A percentile compares a stretch with the other conserved stretches of the same genome.
Conservation (phyloP, 1,140 invertebrate species). For the Drosophila equinoxialis region DNA sequence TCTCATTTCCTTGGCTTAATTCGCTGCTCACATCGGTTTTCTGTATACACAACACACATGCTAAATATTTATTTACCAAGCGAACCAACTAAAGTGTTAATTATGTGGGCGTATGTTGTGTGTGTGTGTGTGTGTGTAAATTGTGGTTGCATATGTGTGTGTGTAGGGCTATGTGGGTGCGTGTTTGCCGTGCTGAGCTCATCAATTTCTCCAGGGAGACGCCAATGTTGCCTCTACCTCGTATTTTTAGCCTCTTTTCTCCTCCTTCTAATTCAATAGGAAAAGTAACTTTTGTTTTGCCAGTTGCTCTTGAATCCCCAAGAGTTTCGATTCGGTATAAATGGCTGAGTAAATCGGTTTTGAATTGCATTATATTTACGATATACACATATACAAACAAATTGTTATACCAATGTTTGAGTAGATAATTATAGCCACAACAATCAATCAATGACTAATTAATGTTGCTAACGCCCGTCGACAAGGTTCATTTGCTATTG, state of each 20-base stretch:
- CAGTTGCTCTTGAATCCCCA: background rate
- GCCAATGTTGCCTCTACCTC: background rate
- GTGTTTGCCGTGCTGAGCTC: constrained; percentile 64
- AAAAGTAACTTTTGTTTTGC: constrained; percentile 9
- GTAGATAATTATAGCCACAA: constrained; percentile 11
- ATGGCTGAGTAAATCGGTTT: constrained; percentile 10
- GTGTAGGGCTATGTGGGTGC: constrained; percentile 19
- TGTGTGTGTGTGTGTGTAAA: background rate
- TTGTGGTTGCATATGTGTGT: constrained; percentile 13
- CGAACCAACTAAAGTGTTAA: constrained; percentile 68
- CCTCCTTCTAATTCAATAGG: background rate
- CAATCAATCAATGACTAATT: constrained; percentile 13
- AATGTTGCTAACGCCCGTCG: constrained; percentile 1
- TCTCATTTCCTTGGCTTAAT: constrained; percentile 41
- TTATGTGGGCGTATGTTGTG: constrained; percentile 54
- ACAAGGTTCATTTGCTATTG: background rate
- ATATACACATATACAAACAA: background rate
- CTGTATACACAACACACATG: constrained; percentile 54
- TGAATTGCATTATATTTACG: constrained; percentile 8
- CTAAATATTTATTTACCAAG: constrained; percentile 70
- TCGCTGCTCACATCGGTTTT: constrained; percentile 14
- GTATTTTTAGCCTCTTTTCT: background rate
- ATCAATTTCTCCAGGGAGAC: constrained; percentile 53
- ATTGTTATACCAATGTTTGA: constrained; percentile 5
- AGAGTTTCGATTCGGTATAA: constrained; percentile 33